These are phyloP conservation scores for Sinopyrophorus schimmeli DNA, from an alignment of 2,888 invertebrate genomes.

Conservation along the genomic window DNA sequence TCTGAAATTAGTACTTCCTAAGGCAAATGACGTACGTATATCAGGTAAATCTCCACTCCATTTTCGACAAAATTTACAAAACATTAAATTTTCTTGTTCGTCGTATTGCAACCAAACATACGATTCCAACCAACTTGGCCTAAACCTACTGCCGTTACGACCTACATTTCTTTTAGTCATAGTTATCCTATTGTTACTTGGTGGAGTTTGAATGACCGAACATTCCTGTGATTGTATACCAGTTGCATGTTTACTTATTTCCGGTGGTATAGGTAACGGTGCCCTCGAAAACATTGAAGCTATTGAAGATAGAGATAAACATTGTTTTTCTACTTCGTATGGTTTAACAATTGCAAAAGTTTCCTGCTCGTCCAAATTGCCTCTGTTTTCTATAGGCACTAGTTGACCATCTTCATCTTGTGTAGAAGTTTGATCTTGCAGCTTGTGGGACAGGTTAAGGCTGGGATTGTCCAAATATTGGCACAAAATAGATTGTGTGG, in stretches of 20 bases:
- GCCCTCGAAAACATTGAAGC: conserved; percentile 32
- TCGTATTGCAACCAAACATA: conserved; percentile 77
- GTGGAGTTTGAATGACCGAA: conserved; percentile 48
- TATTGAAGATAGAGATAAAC: conserved; percentile 11
- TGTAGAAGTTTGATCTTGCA: conserved; percentile 11
- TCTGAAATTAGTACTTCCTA: conserved; percentile 75
- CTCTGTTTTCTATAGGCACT: conserved; percentile 3
- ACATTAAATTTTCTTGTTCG: conserved; percentile 69
- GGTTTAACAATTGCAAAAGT: too few species aligned
- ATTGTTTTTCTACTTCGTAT: conserved; percentile 13
- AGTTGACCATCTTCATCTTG: not conserved
- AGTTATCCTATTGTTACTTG: conserved; percentile 11
- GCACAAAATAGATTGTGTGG: conserved; percentile 36
- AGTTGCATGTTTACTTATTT: conserved; percentile 41
- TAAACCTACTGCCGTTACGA: conserved; percentile 67
- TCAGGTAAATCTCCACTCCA: conserved; percentile 72
- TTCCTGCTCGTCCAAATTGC: too few species aligned
- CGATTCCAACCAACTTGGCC: conserved; percentile 68
- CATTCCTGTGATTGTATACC: conserved; percentile 49
- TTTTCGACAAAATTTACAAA: conserved; percentile 72
- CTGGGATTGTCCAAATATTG: conserved; percentile 38
- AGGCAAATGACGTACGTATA: conserved; percentile 77
- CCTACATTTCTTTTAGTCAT: conserved; percentile 35
- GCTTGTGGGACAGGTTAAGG: conserved; percentile 14
- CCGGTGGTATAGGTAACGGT: conserved; percentile 43